Conservation (phyloP, 1,140 invertebrate species). For the Drosophila nikananu region DNA sequence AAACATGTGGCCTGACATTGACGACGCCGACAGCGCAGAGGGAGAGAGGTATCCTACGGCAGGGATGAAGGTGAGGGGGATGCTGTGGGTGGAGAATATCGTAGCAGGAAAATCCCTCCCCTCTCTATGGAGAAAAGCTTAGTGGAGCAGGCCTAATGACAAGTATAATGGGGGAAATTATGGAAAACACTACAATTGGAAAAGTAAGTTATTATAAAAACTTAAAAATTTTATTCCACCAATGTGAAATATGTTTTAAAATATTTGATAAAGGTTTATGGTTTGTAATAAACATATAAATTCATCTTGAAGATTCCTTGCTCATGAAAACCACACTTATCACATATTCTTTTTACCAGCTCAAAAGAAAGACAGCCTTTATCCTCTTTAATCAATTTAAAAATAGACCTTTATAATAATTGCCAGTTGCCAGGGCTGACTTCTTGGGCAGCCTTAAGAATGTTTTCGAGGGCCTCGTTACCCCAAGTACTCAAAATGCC, state of each 20-base stretch:
- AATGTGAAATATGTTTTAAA: background rate
- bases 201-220: background rate
- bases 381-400: background rate
- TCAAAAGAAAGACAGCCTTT: background rate
- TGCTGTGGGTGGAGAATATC: conserved; percentile 1
- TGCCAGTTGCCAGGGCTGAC: background rate
- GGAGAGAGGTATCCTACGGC: background rate
- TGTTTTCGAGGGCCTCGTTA: background rate
- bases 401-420: conserved; percentile 8
- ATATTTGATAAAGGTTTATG: too few relatives aligned
- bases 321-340: too few relatives aligned
- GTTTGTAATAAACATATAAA: background rate
- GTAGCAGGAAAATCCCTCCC: background rate
- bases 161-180: conserved; percentile 27
- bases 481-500: conserved; percentile 2
- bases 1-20: conserved; percentile 80
- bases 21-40: conserved; percentile 34
- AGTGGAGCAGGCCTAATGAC: conserved; percentile 16
- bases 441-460: background rate
- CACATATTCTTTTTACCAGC: background rate
- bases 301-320: background rate
- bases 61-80: background rate
- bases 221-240: background rate
- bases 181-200: background rate
- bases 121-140: conserved; percentile 11